phyloP scores from a whole-genome alignment of 1,140 invertebrate genomes.

The Conus ventricosus region DNA sequence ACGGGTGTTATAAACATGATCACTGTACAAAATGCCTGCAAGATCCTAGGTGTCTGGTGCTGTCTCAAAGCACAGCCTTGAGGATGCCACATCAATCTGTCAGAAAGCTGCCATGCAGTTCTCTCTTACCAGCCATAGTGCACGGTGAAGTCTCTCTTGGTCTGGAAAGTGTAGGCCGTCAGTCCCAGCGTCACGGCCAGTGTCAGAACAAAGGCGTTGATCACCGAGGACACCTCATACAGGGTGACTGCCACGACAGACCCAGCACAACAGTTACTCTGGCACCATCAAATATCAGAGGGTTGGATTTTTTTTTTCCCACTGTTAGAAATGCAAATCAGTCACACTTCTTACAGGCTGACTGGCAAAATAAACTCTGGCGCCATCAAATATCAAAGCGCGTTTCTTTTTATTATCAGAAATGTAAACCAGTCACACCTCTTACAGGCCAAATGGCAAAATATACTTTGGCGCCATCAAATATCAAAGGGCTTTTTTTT shows the following conservation, averaged over 20 bases:
- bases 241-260: slow-evolving; percentile 79
- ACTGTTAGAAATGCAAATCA: background rate
- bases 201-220: slow-evolving; percentile 86
- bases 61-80: no score
- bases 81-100: no score
- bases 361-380: no score
- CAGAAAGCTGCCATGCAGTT: background rate
- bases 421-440: no score
- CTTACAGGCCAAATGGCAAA: no score
- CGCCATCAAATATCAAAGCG: no score
- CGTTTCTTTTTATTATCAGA: no score
- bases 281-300: background rate
- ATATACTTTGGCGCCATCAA: no score
- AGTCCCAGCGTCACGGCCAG: slow-evolving; percentile 83
- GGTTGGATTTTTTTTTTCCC: background rate
- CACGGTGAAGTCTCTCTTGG: slow-evolving; percentile 86
- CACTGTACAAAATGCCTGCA: no score
- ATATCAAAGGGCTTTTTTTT: no score
- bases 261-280: background rate
- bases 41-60: no score
- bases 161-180: slow-evolving; percentile 87
- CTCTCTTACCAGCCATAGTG: slow-evolving; percentile 30
- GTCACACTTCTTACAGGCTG: background rate
- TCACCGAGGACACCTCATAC: slow-evolving; percentile 82
- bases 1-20: no score